A percentile compares a stretch with the other conserved stretches of the same genome.
These are phyloP conservation scores for Aporrectodea caliginosa DNA, from an alignment of 1,140 invertebrate genomes.

Conservation along the genomic window DNA sequence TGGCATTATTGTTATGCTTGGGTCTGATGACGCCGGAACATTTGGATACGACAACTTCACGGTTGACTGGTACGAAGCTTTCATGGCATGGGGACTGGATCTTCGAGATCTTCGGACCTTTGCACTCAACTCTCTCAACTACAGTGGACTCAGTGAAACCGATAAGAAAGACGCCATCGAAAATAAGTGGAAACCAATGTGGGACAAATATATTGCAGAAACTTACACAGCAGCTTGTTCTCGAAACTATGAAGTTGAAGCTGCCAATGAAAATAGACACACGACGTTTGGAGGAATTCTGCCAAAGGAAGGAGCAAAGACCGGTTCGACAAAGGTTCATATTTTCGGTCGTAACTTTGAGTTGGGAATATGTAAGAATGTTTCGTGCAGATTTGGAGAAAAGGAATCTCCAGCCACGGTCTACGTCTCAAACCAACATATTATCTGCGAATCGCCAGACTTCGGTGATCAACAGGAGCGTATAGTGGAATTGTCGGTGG, in stretches of 20 bases:
- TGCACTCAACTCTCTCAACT: constrained; percentile 38
- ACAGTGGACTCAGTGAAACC: constrained; percentile 35
- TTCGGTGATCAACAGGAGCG: not conserved
- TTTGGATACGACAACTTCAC: constrained; percentile 43
- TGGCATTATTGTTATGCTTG: constrained; percentile 42
- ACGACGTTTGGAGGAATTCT: constrained; percentile 25
- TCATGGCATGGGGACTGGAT: constrained; percentile 41
- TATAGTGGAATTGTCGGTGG: constrained; percentile 5
- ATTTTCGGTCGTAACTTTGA: constrained; percentile 38
- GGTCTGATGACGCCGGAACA: constrained; percentile 39
- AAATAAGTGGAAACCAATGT: constrained; percentile 37
- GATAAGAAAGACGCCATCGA: constrained; percentile 35
- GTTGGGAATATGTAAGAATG: constrained; percentile 32
- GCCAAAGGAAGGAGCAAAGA: constrained; percentile 18
- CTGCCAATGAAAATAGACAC: not conserved
- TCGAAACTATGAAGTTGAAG: not conserved
- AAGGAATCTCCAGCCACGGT: not conserved
- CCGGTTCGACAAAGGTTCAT: constrained; percentile 19
- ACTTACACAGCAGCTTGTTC: constrained; percentile 35
- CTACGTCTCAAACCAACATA: constrained; percentile 32
- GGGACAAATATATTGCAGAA: constrained; percentile 34
- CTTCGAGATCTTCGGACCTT: constrained; percentile 38
- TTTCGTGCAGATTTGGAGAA: constrained; percentile 35
- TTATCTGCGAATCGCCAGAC: constrained; percentile 4
- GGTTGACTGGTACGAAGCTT: constrained; percentile 42